Percentiles rank a stretch among this genome's conserved stretches.
These are phyloP conservation scores for Panagrolaimus sp. DNA, from an alignment of 1,140 invertebrate genomes.

Conservation along the genomic window DNA sequence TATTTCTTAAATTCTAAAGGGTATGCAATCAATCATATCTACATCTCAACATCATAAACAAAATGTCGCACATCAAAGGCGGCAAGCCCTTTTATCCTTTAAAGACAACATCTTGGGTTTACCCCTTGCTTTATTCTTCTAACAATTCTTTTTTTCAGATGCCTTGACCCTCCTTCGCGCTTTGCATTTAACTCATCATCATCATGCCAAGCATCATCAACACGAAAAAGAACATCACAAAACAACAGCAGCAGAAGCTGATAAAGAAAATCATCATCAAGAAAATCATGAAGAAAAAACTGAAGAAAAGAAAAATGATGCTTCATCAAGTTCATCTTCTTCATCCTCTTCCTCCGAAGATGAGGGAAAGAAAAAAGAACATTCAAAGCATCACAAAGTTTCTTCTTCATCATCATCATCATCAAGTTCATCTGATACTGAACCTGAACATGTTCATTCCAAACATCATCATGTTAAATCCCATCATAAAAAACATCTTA, in stretches of 20 bases:
- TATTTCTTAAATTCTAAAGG: no score
- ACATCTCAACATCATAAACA: no score
- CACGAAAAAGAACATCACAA: not conserved
- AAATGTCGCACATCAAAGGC: no score
- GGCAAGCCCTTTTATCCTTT: no score
- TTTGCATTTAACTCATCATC: not conserved
- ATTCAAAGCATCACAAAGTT: constrained; percentile 1
- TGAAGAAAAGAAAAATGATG: not conserved
- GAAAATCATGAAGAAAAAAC: no score
- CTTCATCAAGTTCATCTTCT: not conserved
- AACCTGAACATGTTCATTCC: not conserved
- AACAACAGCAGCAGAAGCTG: not conserved
- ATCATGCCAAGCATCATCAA: not conserved
- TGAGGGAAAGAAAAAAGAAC: not conserved
- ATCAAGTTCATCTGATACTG: not conserved
- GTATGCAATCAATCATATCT: no score
- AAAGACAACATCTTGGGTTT: no score
- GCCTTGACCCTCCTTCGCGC: not conserved
- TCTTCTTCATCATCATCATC: not conserved
- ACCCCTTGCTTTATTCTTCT: no score
- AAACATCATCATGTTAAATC: constrained; percentile 1
- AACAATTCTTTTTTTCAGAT: not conserved
- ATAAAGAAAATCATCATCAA: not conserved
- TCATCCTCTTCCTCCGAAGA: constrained; percentile 2
- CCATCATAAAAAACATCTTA: constrained; percentile 1